Conservation (phyloP, 1,140 invertebrate species). For the Scaptomyza graminum region DNA sequence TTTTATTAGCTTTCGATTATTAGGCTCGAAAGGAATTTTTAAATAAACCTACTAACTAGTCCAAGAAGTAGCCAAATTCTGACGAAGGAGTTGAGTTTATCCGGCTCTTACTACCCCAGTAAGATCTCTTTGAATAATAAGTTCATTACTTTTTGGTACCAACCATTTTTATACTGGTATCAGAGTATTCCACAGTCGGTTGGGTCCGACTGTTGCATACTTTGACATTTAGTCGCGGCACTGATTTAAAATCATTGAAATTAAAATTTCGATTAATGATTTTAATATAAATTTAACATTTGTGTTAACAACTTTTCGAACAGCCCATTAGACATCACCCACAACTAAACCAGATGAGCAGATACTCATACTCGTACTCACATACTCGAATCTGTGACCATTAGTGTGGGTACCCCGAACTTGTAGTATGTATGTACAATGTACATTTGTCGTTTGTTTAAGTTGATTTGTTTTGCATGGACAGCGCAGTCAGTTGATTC, state of each 20-base stretch:
- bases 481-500: conserved; percentile 43
- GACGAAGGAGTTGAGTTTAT: too few species aligned
- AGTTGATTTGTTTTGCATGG: conserved; percentile 58
- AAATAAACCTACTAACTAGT: too few species aligned
- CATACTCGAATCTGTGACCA: neutral
- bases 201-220: too few species aligned
- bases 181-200: too few species aligned
- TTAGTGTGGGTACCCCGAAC: conserved; percentile 8
- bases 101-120: too few species aligned
- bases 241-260: neutral
- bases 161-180: too few species aligned
- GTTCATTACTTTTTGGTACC: too few species aligned
- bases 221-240: too few species aligned
- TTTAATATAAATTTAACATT: neutral
- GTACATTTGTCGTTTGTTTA: conserved; percentile 39
- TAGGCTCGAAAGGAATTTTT: too few species aligned
- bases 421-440: neutral
- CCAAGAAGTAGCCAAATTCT: too few species aligned
- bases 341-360: conserved; percentile 74
- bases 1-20: too few species aligned
- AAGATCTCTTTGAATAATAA: too few species aligned
- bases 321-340: conserved; percentile 49
- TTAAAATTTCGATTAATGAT: neutral
- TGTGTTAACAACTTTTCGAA: conserved; percentile 26
- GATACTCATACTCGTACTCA: conserved; percentile 37